These are phyloP conservation scores for Todiramphus saurophagus DNA, from an alignment of 2,113 vertebrate species.

Conservation along the genomic window DNA sequence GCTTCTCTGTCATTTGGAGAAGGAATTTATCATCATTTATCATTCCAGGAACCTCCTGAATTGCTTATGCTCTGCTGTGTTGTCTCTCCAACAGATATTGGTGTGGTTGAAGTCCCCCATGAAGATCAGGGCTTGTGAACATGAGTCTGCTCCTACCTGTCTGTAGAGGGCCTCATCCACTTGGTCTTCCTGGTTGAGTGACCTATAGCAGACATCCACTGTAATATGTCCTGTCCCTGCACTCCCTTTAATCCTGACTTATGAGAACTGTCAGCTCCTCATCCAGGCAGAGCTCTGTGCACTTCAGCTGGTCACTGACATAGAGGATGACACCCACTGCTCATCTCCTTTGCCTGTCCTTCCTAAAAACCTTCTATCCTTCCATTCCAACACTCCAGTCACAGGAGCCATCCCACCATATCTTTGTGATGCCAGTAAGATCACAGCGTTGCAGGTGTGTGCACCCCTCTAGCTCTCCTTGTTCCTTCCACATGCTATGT, in stretches of 20 bases:
- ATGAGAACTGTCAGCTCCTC: not conserved
- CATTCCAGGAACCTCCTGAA: not conserved
- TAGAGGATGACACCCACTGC: not conserved
- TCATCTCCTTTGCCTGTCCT: not conserved
- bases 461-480: not conserved
- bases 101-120: not conserved
- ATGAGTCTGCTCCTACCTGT: not conserved
- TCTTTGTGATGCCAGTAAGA: not conserved
- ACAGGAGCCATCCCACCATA: not conserved
- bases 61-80: not conserved
- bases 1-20: not conserved
- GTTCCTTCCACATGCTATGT: not conserved
- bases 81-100: not conserved
- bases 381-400: not conserved
- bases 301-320: not conserved
- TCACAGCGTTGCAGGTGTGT: not conserved
- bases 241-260: not conserved
- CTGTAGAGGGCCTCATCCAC: not conserved
- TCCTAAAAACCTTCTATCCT: not conserved
- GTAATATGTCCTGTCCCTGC: not conserved
- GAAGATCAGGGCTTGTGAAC: not conserved
- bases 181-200: not conserved
- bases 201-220: not conserved
- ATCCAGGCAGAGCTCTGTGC: not conserved
- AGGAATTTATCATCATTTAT: not conserved